These are phyloP conservation scores for Nomia melanderi DNA, from an alignment of 1,140 invertebrate genomes.

Conservation along the genomic window DNA sequence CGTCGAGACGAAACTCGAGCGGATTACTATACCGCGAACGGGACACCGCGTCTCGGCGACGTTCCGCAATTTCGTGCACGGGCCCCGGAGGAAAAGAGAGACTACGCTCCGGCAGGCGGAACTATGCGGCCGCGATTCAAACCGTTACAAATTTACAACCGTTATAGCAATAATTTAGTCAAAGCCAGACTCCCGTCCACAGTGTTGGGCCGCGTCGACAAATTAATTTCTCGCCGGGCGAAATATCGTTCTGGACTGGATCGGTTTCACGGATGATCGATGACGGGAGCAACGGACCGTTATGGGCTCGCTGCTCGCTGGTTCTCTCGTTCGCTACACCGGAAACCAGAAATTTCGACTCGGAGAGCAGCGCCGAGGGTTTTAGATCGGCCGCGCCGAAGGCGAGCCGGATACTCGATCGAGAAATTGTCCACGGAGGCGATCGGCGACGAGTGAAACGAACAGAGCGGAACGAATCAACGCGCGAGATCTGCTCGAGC, in stretches of 20 bases:
- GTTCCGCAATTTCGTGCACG: background rate
- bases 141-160: slow-evolving; percentile 32
- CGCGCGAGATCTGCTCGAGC: slow-evolving; percentile 11
- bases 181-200: background rate
- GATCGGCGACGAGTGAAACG: slow-evolving; percentile 5
- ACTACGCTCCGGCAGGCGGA: background rate
- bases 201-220: background rate
- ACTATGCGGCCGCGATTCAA: background rate
- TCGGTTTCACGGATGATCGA: background rate
- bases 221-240: background rate
- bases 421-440: too few relatives aligned
- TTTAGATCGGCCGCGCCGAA: background rate
- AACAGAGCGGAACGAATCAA: slow-evolving; percentile 25
- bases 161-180: slow-evolving; percentile 23
- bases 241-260: background rate
- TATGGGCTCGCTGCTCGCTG: background rate
- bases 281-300: background rate
- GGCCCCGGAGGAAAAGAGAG: background rate
- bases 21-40: slow-evolving; percentile 11
- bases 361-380: too few relatives aligned
- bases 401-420: background rate
- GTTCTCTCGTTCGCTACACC: background rate
- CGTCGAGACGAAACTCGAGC: slow-evolving; percentile 19
- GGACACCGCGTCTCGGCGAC: background rate
- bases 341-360: background rate